A percentile compares a stretch with the other conserved stretches of the same genome.
Evolutionary conservation across 2,888 invertebrate genomes (phyloP).

Genomic region (Apamea crenata): DNA sequence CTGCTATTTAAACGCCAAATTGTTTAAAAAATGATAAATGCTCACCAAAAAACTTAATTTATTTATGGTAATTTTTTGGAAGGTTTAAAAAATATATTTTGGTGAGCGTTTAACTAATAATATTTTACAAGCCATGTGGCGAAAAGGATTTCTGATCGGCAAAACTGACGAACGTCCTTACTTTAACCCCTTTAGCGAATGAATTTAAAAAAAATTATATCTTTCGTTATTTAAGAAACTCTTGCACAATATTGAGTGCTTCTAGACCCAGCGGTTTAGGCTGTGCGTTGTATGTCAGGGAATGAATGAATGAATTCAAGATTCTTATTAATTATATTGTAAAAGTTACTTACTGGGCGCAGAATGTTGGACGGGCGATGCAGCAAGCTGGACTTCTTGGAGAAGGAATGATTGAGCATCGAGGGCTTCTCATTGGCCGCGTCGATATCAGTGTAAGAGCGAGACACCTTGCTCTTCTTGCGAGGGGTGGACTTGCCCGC

Average conservation of each 20-base stretch:
- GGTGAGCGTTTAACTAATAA: constrained; percentile 18
- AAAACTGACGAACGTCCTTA: neutral
- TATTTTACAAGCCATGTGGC: neutral
- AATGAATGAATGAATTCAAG: neutral
- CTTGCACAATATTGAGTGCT: neutral
- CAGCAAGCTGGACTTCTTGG: constrained; percentile 90
- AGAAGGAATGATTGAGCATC: constrained; percentile 90
- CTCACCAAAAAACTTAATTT: constrained; percentile 18
- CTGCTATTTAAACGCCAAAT: constrained; percentile 20
- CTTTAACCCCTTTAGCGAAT: neutral
- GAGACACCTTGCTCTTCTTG: constrained; percentile 87
- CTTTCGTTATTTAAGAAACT: neutral
- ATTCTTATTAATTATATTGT: neutral
- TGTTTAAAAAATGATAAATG: neutral
- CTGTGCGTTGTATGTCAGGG: neutral
- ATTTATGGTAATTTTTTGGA: neutral
- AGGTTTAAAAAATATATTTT: neutral
- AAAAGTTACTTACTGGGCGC: constrained; percentile 92
- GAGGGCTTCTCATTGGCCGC: constrained; percentile 89
- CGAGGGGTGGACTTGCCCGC: constrained; percentile 84
- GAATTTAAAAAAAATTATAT: neutral
- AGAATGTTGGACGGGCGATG: constrained; percentile 92
- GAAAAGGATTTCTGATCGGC: neutral
- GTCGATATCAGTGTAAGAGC: constrained; percentile 85
- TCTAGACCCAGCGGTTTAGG: neutral